Conservation (phyloP, 2,797 vertebrate genomes). For the Semaprochilodus insignis region DNA sequence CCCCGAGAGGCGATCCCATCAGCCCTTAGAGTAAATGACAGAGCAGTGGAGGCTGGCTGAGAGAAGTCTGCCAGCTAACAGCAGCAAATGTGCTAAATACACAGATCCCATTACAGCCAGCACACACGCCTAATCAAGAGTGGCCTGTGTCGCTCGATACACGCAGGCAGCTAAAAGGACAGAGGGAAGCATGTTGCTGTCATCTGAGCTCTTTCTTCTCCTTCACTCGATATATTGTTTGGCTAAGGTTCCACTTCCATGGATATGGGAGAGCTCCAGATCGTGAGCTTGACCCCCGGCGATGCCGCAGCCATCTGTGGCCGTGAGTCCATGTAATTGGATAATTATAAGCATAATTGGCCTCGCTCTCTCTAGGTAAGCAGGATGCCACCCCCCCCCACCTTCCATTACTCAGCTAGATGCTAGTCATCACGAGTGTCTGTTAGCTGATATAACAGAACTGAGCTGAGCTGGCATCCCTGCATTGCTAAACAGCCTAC, state of each 20-base stretch:
- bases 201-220: conserved; percentile 20
- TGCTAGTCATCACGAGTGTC: too few relatives aligned
- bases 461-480: conserved; percentile 18
- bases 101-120: conserved; percentile 50
- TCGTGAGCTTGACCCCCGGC: neutral
- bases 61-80: conserved; percentile 40
- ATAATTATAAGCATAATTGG: too few relatives aligned
- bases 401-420: too few relatives aligned
- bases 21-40: conserved; percentile 32
- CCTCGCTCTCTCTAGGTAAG: too few relatives aligned
- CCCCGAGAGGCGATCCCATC: conserved; percentile 9
- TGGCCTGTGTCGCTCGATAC: conserved; percentile 34
- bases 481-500: neutral
- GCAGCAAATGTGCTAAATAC: conserved; percentile 47
- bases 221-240: neutral
- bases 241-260: neutral
- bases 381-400: too few relatives aligned
- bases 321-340: too few relatives aligned
- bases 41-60: neutral
- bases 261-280: too few relatives aligned
- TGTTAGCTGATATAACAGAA: too few relatives aligned
- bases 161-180: conserved; percentile 20
- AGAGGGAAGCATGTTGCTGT: conserved; percentile 2
- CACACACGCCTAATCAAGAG: conserved; percentile 37
- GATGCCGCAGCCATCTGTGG: neutral